Base-by-base conservation (phyloP, 92 coral and sea anemone genomes). In the Nematostella vectensis region DNA sequence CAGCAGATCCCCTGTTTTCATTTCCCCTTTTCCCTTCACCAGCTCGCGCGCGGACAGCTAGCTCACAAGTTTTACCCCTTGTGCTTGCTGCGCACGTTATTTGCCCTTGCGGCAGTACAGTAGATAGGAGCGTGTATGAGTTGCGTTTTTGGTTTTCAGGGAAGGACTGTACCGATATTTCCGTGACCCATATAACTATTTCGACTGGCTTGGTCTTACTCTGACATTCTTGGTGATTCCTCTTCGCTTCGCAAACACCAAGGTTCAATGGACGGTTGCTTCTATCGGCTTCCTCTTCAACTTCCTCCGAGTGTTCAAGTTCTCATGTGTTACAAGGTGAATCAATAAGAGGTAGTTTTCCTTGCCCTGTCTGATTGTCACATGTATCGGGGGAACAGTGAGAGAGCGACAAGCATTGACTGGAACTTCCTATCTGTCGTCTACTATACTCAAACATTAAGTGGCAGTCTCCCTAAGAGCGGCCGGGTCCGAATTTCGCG, bases 181-280 rank as follows among this genome's bases (percentile, higher is more conserved):
- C 74, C 67, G 50, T 25, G 96, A 87, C 54, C 82, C 85, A 2
- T 78, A 82, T 56, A 87, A 87, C 54, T 77, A 74, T 57, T 82
- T 87, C 69, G 96, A 87, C 67, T 87, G 96, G 96, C 38, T 76
- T 47, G 96, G 86, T 4, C 83, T 87, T 3, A 44, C 77, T 10
- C 57, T 87, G 24, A 82, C 82, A 2, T 70, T 87, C 55, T 59
- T 87, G 27, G 87, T 83, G n/a, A 73, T 83, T 45, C 94, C 94
- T 16, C 63, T 83, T 24, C 94, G 94, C 0, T 78, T 82, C 48
- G 69, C 68, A 29, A 79, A 67, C 17, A 74, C 59, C 18, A 42
- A 58, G 23, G 63, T 39, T 27, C 96, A 87, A 51, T 87, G 96
- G 96, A 83, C 79, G 10, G 43, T 87, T 3, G 96, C 89, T 31